phyloP scores from a whole-genome alignment of 2,888 invertebrate genomes.

The Drosophila histrio region DNA sequence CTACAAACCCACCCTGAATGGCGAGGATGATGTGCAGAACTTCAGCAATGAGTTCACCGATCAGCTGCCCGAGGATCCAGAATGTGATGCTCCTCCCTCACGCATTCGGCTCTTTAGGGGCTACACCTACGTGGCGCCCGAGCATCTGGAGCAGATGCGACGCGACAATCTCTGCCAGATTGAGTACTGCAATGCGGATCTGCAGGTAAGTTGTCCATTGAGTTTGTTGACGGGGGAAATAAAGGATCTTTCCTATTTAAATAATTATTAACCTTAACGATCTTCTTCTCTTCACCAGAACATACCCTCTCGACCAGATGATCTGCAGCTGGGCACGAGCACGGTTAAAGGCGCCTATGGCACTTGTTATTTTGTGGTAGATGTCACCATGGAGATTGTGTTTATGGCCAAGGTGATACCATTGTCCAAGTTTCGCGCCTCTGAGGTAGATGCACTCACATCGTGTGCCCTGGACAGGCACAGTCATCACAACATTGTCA shows the following conservation, averaged over 20 bases:
- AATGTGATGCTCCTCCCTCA: conserved; percentile 93
- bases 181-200: conserved; percentile 75
- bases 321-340: conserved; percentile 67
- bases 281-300: conserved; percentile 54
- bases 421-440: conserved; percentile 72
- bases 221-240: too few relatives aligned
- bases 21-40: conserved; percentile 97
- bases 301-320: conserved; percentile 70
- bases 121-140: conserved; percentile 97
- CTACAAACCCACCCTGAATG: conserved; percentile 93
- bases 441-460: conserved; percentile 91
- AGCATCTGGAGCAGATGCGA: conserved; percentile 74
- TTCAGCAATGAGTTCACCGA: conserved; percentile 98
- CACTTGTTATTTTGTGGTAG: conserved; percentile 74
- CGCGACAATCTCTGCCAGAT: conserved; percentile 57
- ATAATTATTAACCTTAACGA: too few relatives aligned
- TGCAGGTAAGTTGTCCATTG: conserved; percentile 61
- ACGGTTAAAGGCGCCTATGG: conserved; percentile 74
- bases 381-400: conserved; percentile 57
- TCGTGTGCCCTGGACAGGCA: conserved; percentile 91
- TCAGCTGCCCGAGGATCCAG: conserved; percentile 95
- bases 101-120: conserved; percentile 94
- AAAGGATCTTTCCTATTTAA: too few relatives aligned
- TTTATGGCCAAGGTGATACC: conserved; percentile 79
- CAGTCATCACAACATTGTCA: conserved; percentile 88